These are phyloP conservation scores for Cephus nigrinus DNA, from an alignment of 2,888 invertebrate species.

Conservation along the genomic window DNA sequence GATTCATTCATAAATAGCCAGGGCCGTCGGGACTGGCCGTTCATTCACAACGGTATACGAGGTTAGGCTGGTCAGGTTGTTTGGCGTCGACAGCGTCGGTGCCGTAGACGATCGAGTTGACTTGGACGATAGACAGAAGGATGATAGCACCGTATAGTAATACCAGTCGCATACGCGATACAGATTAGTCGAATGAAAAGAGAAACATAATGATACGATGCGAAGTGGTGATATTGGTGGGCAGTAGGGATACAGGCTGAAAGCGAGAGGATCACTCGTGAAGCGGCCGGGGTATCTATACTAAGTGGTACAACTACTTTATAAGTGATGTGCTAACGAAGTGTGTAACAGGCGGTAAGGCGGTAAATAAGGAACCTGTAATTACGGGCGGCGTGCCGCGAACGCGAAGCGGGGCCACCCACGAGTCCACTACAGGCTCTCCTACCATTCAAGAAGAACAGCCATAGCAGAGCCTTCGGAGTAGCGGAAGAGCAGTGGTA, in stretches of 20 bases:
- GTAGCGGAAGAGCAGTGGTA: not conserved
- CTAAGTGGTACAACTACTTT: slow-evolving; percentile 51
- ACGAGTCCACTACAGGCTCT: slow-evolving; percentile 36
- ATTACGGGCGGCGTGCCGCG: slow-evolving; percentile 57
- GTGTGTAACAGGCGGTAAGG: slow-evolving; percentile 65
- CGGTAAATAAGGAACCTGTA: slow-evolving; percentile 65
- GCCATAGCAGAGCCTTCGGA: not conserved
- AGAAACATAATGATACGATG: not conserved
- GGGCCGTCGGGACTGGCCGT: not conserved
- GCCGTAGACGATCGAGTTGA: not conserved
- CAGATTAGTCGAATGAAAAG: not conserved
- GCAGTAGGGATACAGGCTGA: not conserved
- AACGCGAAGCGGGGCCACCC: slow-evolving; percentile 51
- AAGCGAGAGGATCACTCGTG: not conserved
- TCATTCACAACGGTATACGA: not conserved
- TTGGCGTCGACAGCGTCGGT: not conserved
- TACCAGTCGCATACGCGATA: not conserved
- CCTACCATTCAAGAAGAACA: not conserved
- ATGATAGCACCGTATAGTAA: not conserved
- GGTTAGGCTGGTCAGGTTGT: not conserved
- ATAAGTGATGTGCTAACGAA: slow-evolving; percentile 64
- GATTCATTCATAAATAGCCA: slow-evolving; percentile 59
- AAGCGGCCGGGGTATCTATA: slow-evolving; percentile 10
- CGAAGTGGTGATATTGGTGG: not conserved
- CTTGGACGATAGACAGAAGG: not conserved